Base-by-base conservation (phyloP, 2,797 vertebrate genomes). In the Mus minutoides region DNA sequence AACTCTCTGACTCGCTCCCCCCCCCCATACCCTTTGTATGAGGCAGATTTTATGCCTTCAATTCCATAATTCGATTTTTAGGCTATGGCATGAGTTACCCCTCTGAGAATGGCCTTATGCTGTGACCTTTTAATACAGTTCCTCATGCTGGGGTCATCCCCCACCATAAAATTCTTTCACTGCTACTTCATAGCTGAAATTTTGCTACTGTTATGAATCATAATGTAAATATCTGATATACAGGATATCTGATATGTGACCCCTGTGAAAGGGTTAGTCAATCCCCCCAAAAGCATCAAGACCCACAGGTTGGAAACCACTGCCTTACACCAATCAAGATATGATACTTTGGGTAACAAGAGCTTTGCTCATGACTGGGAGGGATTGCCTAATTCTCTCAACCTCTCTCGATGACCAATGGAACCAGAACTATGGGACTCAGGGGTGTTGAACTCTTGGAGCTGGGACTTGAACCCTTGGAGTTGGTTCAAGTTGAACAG, bases 321-420 rank as follows among this genome's bases (percentile, higher is more conserved):
- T 71, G 69, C 83, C 85, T 89, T 87, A 40, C 64, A 92, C 91
- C 69, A 88, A 89, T 92, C 82, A 86, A 78, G 84, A 56, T 75
- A 31, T 4, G 2, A 34, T 78, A 88, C 56, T 94, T 95, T 96
- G 95, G 84, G 93, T 91, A 96, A 91, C 94, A 87, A 77, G 75
- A 96, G 92, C 88, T 94, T 96, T 95, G 91, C 52, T 97, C 95
- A 54, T 92, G 94, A 97, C 93, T 90, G 92, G 90, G 80, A 86
- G 88, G 92, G 88, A 96, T 97, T 96, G 97, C 96, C 77, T 96
- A 92, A 97, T 79, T 90, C 94, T 93, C 92, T 86, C 90, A 88
- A 22, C 91, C 91, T 95, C 92, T 97, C 83, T 83, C 85, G 34
- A 88, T 91, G 94, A 95, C 60, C 7, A 58, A 77, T 76, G 86